Percentiles rank a stretch among this genome's conserved stretches.
phyloP scores from a whole-genome alignment of 1,140 invertebrate genomes.

The Latrodectus geometricus region DNA sequence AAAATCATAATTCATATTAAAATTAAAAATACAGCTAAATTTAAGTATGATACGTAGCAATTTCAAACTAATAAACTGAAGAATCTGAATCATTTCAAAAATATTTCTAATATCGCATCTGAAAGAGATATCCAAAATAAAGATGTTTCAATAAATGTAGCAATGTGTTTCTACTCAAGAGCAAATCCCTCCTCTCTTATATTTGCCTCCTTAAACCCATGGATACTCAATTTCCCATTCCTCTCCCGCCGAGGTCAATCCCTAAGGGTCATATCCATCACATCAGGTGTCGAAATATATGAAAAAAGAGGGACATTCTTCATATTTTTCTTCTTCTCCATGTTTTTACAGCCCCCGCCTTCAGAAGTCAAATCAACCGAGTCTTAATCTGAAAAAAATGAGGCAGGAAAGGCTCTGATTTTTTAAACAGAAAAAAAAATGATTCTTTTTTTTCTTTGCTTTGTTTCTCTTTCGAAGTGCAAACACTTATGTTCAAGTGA shows the following conservation, averaged over 20 bases:
- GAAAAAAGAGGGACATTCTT: conserved; percentile 12
- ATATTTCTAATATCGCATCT: too few relatives aligned
- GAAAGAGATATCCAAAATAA: not conserved
- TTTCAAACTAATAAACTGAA: too few relatives aligned
- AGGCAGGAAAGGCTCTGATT: not conserved
- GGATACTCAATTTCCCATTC: not conserved
- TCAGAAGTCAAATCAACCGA: not conserved
- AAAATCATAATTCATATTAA: too few relatives aligned
- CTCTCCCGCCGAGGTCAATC: not conserved
- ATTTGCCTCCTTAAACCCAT: not conserved
- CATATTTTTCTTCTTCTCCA: not conserved
- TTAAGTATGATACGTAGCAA: too few relatives aligned
- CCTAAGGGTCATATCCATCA: conserved; percentile 36
- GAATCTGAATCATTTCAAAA: too few relatives aligned
- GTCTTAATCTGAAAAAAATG: not conserved
- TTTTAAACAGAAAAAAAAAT: not conserved
- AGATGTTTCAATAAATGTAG: conserved; percentile 12
- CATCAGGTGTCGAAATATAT: conserved; percentile 44
- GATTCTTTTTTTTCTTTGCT: not conserved
- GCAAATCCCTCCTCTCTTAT: not conserved
- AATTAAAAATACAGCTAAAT: too few relatives aligned
- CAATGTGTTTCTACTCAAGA: conserved; percentile 30
- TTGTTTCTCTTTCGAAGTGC: not conserved
- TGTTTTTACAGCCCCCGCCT: conserved; percentile 3
- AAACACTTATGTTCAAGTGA: not conserved